Percentiles rank a stretch among this genome's conserved stretches.
Conservation (phyloP, 2,888 invertebrate species). For the Melinopterus prodromus region DNA sequence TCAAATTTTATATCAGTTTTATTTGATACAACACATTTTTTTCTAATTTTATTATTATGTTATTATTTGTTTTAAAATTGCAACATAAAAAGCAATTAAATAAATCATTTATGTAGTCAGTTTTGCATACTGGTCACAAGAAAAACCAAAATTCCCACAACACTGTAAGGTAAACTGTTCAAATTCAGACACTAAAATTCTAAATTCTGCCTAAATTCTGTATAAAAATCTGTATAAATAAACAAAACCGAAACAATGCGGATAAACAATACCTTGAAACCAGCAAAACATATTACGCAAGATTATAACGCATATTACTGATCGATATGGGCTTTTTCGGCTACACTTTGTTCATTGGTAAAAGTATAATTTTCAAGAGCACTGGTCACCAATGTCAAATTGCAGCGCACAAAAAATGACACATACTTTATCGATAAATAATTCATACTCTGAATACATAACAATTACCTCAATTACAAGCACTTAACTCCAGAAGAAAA, state of each 20-base stretch:
- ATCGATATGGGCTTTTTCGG: not conserved
- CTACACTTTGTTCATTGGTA: not conserved
- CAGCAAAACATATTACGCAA: not conserved
- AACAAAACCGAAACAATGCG: not conserved
- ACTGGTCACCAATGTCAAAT: not conserved
- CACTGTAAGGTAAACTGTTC: no score
- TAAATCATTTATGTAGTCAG: no score
- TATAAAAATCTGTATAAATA: no score
- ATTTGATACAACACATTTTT: no score
- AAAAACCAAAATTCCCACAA: no score
- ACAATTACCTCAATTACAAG: not conserved
- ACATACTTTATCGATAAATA: not conserved
- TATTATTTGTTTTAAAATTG: no score
- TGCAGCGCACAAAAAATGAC: not conserved
- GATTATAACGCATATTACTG: not conserved
- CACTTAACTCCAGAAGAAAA: not conserved
- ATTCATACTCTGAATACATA: not conserved
- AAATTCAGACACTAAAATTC: no score
- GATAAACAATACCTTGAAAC: slow-evolving; percentile 4
- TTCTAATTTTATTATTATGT: no score
- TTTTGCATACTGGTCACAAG: no score
- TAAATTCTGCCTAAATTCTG: no score
- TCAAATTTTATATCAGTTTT: no score
- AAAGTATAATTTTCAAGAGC: not conserved
- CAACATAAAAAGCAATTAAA: no score